Base-by-base conservation (phyloP, 2,797 vertebrate genomes). In the Rhinatrema bivittatum region DNA sequence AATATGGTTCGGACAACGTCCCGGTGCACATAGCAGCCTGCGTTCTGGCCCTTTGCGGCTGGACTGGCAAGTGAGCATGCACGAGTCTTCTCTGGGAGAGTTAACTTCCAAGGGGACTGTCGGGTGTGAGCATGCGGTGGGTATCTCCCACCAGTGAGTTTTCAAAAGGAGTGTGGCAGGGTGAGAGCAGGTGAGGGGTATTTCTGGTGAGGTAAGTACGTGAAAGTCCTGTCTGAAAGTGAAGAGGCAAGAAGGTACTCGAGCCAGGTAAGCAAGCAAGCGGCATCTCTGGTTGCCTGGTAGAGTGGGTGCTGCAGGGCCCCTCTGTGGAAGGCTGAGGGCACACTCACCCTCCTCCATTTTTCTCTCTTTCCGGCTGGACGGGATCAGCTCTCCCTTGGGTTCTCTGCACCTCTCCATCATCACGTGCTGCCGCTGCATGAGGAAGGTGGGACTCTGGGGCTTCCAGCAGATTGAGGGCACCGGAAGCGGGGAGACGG, bases 371-470 rank as follows among this genome's bases (percentile, higher is more conserved):
- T 12, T 32, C 28, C 2, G 19, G 56, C 16, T 51, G 25, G 33
- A 18, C 5, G 45, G 3, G 10, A 30, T 11, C 54, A 98, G 93
- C 12, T 50, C 84, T 4, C 16, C 68, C 3, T 46, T 81, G 2
- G 75, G 80, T 4, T 69, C 84, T 0, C 39, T 82, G 65, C 86
- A 72, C 33, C 84, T 97, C 6, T 81, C 90, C 0, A 79, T 91
- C 33, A 87, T 98, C 64, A 79, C 70, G 17, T 97, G 94, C 57
- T 85, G 85, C 2, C 89, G 81, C 48, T 98, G 94, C 57, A 88
- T 89, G 86, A 80, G 94, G 52, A 94, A 89, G 32, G 91, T 93
- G 34, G 94, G 93, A 5, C 70, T 97, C 20, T 98, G 93, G 93
- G 84, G 84, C 38, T 98, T 96, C 56, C 81, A 90, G 44, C 93